Evolutionary conservation across 1,140 invertebrate species (phyloP).

Genomic region (Drosophila ogumai): DNA sequence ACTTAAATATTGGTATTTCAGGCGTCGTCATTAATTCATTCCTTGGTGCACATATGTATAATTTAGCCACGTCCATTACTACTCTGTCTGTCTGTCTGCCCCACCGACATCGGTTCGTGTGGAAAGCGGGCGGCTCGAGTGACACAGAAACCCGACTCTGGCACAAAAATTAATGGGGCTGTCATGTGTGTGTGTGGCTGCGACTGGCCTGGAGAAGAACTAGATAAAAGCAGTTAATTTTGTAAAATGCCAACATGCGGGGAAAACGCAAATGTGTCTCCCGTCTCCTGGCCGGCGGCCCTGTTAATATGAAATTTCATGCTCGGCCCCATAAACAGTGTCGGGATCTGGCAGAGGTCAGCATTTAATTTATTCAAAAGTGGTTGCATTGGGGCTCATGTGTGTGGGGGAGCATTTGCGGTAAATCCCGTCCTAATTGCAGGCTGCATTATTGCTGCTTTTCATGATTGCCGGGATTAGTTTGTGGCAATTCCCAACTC

Average conservation of each 20-base stretch:
- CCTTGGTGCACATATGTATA: slow-evolving; percentile 21
- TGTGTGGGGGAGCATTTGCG: slow-evolving; percentile 10
- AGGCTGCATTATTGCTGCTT: slow-evolving; percentile 18
- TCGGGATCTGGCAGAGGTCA: slow-evolving; percentile 21
- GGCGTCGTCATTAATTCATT: slow-evolving; percentile 39
- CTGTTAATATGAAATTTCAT: slow-evolving; percentile 43
- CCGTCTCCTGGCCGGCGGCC: slow-evolving; percentile 9
- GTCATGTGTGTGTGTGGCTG: slow-evolving; percentile 20
- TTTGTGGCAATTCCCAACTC: slow-evolving; percentile 43
- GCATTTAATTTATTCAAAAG: slow-evolving; percentile 42
- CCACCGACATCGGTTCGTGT: neutral
- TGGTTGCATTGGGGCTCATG: slow-evolving; percentile 4
- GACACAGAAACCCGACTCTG: slow-evolving; percentile 52
- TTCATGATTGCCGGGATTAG: slow-evolving; percentile 49
- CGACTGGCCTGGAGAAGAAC: slow-evolving; percentile 26
- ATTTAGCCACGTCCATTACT: slow-evolving; percentile 41
- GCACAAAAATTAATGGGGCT: slow-evolving; percentile 59
- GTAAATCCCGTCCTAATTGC: slow-evolving; percentile 39
- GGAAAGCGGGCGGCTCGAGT: slow-evolving; percentile 28
- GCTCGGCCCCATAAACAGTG: slow-evolving; percentile 16
- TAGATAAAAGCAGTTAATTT: slow-evolving; percentile 74
- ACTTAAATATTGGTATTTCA: slow-evolving; percentile 30
- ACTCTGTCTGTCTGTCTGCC: slow-evolving; percentile 5
- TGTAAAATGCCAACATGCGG: slow-evolving; percentile 39
- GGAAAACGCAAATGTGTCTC: slow-evolving; percentile 30